These are phyloP conservation scores for Saccopteryx bilineata DNA, from an alignment of 2,113 vertebrate species.

Conservation along the genomic window DNA sequence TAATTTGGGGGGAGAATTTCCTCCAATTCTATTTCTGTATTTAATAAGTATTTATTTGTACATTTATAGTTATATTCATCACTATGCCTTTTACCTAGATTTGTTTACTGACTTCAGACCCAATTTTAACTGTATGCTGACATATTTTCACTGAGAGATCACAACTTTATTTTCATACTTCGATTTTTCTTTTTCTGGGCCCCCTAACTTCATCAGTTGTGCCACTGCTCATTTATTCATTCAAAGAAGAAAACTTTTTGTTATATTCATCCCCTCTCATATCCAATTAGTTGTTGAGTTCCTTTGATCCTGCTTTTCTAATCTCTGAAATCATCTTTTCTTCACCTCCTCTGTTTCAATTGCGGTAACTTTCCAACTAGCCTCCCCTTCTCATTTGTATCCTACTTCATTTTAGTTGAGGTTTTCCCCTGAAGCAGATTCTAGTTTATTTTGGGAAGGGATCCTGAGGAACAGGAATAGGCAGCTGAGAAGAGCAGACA, in stretches of 20 bases:
- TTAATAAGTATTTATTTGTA: neutral
- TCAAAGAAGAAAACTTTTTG: conserved; percentile 24
- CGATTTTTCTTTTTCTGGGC: conserved; percentile 8
- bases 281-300: neutral
- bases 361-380: neutral
- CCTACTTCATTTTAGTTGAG: neutral
- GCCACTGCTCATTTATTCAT: neutral
- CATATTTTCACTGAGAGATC: neutral
- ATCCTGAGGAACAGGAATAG: neutral
- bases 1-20: neutral
- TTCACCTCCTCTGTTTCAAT: neutral
- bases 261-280: conserved; percentile 4
- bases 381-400: neutral
- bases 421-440: neutral
- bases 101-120: conserved; percentile 27
- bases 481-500: neutral
- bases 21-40: conserved; percentile 47
- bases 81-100: neutral
- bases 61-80: conserved; percentile 29
- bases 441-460: neutral
- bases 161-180: conserved; percentile 35
- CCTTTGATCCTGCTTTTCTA: conserved; percentile 29
- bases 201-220: neutral
- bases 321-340: conserved; percentile 25
- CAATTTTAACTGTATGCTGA: neutral